phyloP scores from a whole-genome alignment of 2,113 vertebrate genomes.

The Sceloporus undulatus region DNA sequence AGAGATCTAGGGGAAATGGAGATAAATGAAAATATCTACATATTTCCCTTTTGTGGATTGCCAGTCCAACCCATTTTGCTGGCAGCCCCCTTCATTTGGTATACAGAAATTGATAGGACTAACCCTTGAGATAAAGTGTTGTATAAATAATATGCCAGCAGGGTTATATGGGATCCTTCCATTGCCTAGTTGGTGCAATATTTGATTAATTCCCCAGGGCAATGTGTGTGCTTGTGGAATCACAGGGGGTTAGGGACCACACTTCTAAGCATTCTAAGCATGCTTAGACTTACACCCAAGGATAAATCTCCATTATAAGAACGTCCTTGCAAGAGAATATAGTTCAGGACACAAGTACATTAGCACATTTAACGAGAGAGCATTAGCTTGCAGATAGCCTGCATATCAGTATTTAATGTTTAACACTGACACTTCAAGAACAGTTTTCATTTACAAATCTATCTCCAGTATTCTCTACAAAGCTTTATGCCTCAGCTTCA shows the following conservation, averaged over 20 bases:
- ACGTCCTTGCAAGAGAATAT: conserved; percentile 1
- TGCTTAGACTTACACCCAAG: neutral
- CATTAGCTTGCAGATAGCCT: conserved; percentile 11
- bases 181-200: neutral
- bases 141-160: neutral
- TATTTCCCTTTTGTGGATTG: neutral
- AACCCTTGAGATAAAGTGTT: neutral
- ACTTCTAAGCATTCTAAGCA: conserved; percentile 1
- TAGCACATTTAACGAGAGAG: conserved; percentile 17
- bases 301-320: conserved; percentile 3
- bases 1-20: neutral
- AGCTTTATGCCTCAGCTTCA: neutral
- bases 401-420: conserved; percentile 23
- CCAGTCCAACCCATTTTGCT: too few species aligned
- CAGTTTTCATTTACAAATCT: conserved; percentile 3
- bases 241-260: neutral
- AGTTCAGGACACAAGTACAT: neutral
- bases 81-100: too few species aligned
- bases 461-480: neutral
- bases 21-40: neutral
- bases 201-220: too few species aligned
- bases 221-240: too few species aligned
- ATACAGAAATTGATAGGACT: too few species aligned
- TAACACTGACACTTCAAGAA: conserved; percentile 21
- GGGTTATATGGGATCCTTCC: neutral